Conservation (phyloP, 2,113 vertebrate species). For the Oncorhynchus nerka region DNA sequence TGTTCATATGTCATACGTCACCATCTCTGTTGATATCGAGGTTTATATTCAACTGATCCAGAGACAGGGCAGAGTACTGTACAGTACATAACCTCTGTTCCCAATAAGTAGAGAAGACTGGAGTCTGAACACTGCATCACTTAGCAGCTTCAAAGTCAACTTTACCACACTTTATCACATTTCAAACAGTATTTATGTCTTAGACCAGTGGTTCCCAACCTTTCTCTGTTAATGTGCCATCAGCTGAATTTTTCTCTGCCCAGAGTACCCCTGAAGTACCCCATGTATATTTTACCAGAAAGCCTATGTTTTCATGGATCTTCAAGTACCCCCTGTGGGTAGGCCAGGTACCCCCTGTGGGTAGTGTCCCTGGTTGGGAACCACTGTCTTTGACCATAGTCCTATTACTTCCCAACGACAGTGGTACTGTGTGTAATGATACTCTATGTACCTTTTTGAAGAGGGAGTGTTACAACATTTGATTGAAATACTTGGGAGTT, state of each 20-base stretch:
- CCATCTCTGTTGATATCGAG: not conserved
- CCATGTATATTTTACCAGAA: too few relatives aligned
- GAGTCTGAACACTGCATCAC: not conserved
- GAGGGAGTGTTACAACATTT: not conserved
- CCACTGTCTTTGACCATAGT: not conserved
- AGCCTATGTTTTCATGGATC: too few relatives aligned
- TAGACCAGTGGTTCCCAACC: not conserved
- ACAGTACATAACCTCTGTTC: too few relatives aligned
- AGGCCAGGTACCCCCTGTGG: too few relatives aligned
- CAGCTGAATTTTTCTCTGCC: too few relatives aligned
- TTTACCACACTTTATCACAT: not conserved
- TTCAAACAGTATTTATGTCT: not conserved
- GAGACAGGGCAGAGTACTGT: not conserved
- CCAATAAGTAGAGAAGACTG: too few relatives aligned
- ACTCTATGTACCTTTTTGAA: not conserved
- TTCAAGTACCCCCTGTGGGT: too few relatives aligned
- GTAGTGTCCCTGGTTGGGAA: too few relatives aligned
- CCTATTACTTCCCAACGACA: not conserved
- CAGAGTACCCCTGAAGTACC: too few relatives aligned
- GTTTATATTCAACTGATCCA: not conserved
- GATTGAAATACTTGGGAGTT: not conserved
- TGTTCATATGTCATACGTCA: conserved; percentile 55
- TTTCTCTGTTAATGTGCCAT: too few relatives aligned
- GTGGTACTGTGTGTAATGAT: too few relatives aligned
- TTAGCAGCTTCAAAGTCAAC: not conserved